Evolutionary conservation across 2,113 vertebrate genomes (phyloP), one percentile per base, ranked within the genome.

Genomic region (Lates calcarifer): DNA sequence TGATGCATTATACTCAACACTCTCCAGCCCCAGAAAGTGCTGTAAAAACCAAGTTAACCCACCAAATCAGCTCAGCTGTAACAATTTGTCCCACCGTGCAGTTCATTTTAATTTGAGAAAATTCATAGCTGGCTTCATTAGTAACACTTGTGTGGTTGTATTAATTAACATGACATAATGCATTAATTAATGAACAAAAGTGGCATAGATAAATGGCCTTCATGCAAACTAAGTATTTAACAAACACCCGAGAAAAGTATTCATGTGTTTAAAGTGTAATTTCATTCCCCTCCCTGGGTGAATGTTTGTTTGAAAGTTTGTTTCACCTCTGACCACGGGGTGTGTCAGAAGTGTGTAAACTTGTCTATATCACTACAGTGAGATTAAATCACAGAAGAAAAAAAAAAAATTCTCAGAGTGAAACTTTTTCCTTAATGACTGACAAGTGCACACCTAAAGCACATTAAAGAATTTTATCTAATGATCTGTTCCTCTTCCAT

Each of bases 111-210:
- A 64, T 78, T 47, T 49, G 37, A 37, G 51, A 17, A 78, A 66
- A 74, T 43, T 74, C 55, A 47, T 20, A 53, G 43, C 37, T 67
- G n/a, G 47, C 18, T 63, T 62, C 29, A 83, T 83, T 73, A 69
- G 64, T 61, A 70, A 66, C 69, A 74, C 55, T 81, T 35, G 12
- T 31, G 13, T 66, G 31, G 51, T 61, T 57, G 26, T 39, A 56
- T 75, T 75, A 33, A 39, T 74, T 65, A 69, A 61, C 63, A 35
- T 55, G 6, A 41, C 29, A 65, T 2, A 33, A 29, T 70, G 28
- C 33, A 65, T 66, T 66, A 65, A 77, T 74, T 24, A 66, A 66
- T 62, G 29, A 62, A 62, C 29, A 70, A 47, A 65, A 51, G 64
- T 33, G 43, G 49, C 49, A 53, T 13, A 15, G 20, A 63, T 51